Evolutionary conservation across 2,113 vertebrate genomes (phyloP), one percentile per base, ranked within the genome.

Genomic region (Neofelis nebulosa): DNA sequence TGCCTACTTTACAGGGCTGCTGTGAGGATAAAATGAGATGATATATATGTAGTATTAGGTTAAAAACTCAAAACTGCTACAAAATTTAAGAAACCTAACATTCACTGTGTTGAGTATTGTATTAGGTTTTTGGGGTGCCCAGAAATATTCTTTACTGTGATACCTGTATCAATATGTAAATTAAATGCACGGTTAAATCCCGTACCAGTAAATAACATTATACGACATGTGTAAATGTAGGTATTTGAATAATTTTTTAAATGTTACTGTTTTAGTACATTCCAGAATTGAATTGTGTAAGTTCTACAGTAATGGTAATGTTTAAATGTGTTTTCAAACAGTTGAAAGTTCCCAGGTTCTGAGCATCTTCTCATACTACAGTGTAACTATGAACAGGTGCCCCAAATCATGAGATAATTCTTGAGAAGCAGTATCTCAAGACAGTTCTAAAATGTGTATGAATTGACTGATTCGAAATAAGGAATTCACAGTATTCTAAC

Each of bases 201-300:
- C 85, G n/a, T 36, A 87, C 12, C 31, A 48, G 12, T 69, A 52
- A 85, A 57, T 92, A 89, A 65, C 71, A n/a, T 74, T 93, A 65
- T 21, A 74, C 14, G 55, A 29, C 19, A 38, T 66, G n/a, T 86
- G 15, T 66, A 82, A 76, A 38, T 76, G 11, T 82, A 68, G 48
- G 3, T 91, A 78, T 73, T 89, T 91, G 68, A 82, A 94, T 87
- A 45, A 31, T 63, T 68, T 95, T 96, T 95, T 66, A 85, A 74
- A 33, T 87, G 74, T 81, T 31, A 65, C 74, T 91, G 79, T 74
- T 81, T 90, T 68, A 95, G 71, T 68, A 41, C 74, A 81, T n/a
- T 74, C 48, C 16, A 41, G 87, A 84, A 85, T 65, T 83, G 63
- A 93, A 21, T 45, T n/a, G 14, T 79, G 4, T 97, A 90, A 90